Evolutionary conservation across 2,888 invertebrate species (phyloP), one percentile per base, ranked within the genome.

Genomic region (Laspeyria flexula): DNA sequence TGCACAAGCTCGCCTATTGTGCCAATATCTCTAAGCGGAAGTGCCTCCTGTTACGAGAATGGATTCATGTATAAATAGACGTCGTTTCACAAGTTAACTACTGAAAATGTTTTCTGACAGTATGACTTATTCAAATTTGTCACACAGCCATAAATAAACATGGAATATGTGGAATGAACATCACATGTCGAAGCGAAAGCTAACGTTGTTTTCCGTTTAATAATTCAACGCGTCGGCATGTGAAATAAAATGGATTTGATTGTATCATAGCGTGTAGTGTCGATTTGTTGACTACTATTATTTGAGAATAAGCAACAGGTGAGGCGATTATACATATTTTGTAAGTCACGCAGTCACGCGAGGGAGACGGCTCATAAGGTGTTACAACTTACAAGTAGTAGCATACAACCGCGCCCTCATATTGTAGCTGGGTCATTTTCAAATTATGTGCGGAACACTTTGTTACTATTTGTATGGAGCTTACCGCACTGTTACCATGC

Each of bases 281-380:
- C 46, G 60, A 67, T 61, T 58, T 60, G 62, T 62, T 60, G 63
- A 57, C 47, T 62, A 41, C 58, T 64, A 69, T 67, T 68, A 70
- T 53, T 67, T 65, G 56, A 60, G 50, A 57, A 65, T 30, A 57
- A 69, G 76, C 80, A 84, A 83, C 83, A 83, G 74, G 81, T 82
- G 65, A 63, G 56, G 63, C 58, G 63, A 76, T 75, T 79, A 73
- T 62, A 70, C 67, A 70, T 76, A 71, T 70, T 72, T 60, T 48
- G 55, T 63, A 65, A 65, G 77, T 76, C 79, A 79, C 81, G 78
- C 73, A 69, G 68, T 48, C 66, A 56, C 61, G 62, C 65, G 53
- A 59, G 44, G 54, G 45, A 44, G 49, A 60, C 60, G 65, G 54
- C 23, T 12, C 27, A 10, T 43, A 27, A 27, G 15, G 43, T 43